phyloP scores from a whole-genome alignment of 2,797 vertebrate genomes.

The Coilia nasus region DNA sequence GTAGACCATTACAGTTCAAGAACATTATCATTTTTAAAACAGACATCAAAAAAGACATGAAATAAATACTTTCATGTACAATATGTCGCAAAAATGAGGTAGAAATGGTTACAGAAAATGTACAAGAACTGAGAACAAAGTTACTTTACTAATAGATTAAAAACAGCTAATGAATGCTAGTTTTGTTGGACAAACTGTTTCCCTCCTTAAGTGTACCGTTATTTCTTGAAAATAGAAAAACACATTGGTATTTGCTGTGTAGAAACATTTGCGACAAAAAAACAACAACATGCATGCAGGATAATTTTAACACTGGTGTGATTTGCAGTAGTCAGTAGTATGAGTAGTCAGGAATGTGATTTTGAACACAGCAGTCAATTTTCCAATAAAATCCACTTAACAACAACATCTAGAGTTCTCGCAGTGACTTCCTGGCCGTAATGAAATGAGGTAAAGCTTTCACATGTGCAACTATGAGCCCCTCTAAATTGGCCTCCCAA shows the following conservation, averaged over 20 bases:
- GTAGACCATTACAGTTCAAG: slow-evolving; percentile 97
- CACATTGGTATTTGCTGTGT: slow-evolving; percentile 15
- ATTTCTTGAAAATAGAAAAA: slow-evolving; percentile 11
- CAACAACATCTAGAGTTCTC: slow-evolving; percentile 5
- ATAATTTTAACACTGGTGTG: background rate
- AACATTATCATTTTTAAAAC: slow-evolving; percentile 87
- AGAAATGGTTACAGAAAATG: slow-evolving; percentile 98
- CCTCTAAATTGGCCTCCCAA: slow-evolving; percentile 9
- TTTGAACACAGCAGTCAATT: slow-evolving; percentile 26
- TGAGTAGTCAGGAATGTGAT: slow-evolving; percentile 30
- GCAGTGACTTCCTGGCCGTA: background rate
- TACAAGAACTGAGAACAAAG: slow-evolving; percentile 79
- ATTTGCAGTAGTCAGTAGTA: slow-evolving; percentile 31
- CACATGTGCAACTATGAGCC: background rate
- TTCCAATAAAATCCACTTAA: background rate
- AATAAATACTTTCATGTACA: slow-evolving; percentile 99
- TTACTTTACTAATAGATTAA: slow-evolving; percentile 72
- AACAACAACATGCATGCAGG: background rate
- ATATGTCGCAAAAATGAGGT: slow-evolving; percentile 97
- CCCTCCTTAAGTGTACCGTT: slow-evolving; percentile 28
- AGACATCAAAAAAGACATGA: slow-evolving; percentile 92
- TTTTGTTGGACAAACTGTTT: slow-evolving; percentile 80
- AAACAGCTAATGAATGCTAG: slow-evolving; percentile 69
- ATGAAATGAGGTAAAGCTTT: slow-evolving; percentile 25
- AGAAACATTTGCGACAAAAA: slow-evolving; percentile 6